These are phyloP conservation scores for Taphrorychus bicolor DNA, from an alignment of 2,888 invertebrate species.

Conservation along the genomic window DNA sequence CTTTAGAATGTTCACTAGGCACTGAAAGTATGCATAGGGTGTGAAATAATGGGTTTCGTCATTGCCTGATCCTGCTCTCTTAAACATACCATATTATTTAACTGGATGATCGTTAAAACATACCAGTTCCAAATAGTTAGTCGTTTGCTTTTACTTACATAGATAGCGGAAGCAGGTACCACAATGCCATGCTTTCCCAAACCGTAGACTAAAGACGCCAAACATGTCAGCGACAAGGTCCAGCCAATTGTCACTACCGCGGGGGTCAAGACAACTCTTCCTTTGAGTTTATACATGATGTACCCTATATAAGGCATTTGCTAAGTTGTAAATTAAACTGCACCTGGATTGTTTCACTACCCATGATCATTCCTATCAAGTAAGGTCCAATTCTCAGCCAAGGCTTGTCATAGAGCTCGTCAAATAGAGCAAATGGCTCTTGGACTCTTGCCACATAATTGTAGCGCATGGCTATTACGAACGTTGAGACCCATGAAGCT, in stretches of 20 bases:
- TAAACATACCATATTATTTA: too few relatives aligned
- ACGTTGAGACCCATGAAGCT: slow-evolving; percentile 79
- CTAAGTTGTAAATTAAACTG: background rate
- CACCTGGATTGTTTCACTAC: slow-evolving; percentile 9
- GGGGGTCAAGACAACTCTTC: slow-evolving; percentile 45
- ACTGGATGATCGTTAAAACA: too few relatives aligned
- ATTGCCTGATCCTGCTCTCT: too few relatives aligned
- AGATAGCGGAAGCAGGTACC: slow-evolving; percentile 73
- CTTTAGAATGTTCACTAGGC: too few relatives aligned
- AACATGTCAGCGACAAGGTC: slow-evolving; percentile 66
- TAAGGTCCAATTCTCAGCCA: slow-evolving; percentile 85
- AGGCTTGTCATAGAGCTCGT: slow-evolving; percentile 83
- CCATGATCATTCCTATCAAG: slow-evolving; percentile 76
- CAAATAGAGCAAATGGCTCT: slow-evolving; percentile 83
- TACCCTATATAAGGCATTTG: slow-evolving; percentile 62
- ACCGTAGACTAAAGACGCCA: slow-evolving; percentile 72
- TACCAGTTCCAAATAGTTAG: too few relatives aligned
- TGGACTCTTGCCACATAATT: slow-evolving; percentile 78
- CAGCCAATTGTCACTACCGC: slow-evolving; percentile 67
- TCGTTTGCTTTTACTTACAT: slow-evolving; percentile 70
- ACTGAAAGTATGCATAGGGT: too few relatives aligned
- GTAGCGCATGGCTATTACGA: slow-evolving; percentile 75
- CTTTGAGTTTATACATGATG: slow-evolving; percentile 69
- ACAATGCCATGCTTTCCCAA: slow-evolving; percentile 71
- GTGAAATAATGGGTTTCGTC: too few relatives aligned